These are phyloP conservation scores for Cerastoderma edule DNA, from an alignment of 2,888 invertebrate species.

Conservation along the genomic window DNA sequence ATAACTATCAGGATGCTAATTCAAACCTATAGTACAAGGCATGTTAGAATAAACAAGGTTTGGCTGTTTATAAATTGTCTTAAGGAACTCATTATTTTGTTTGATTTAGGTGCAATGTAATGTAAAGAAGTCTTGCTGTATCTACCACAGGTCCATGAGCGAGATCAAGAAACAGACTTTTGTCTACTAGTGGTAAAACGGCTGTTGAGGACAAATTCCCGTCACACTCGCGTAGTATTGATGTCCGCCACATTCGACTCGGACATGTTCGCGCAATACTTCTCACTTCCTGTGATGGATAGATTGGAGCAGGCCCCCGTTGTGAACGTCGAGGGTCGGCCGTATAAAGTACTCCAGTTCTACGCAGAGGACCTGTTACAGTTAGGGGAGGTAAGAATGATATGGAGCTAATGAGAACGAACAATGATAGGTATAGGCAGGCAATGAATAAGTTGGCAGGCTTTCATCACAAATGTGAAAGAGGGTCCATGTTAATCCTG, in stretches of 20 bases:
- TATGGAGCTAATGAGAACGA: background rate
- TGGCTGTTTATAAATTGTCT: too few species aligned
- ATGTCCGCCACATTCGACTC: conserved; percentile 98
- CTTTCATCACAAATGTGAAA: too few species aligned
- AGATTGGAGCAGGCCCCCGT: conserved; percentile 80
- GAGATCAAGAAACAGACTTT: conserved; percentile 96
- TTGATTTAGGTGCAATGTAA: too few species aligned
- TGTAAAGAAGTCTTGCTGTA: too few species aligned
- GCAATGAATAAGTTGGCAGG: too few species aligned
- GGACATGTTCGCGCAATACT: conserved; percentile 89
- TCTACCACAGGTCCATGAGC: conserved; percentile 91
- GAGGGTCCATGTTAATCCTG: too few species aligned
- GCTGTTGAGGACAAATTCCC: conserved; percentile 89
- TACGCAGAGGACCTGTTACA: conserved; percentile 80
- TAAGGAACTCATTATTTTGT: too few species aligned
- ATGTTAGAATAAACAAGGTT: too few species aligned
- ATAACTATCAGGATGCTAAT: too few species aligned
- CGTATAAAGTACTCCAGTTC: conserved; percentile 79
- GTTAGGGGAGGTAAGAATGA: conserved; percentile 74
- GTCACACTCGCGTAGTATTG: conserved; percentile 88
- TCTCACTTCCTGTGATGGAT: conserved; percentile 83
- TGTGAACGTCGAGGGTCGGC: conserved; percentile 77
- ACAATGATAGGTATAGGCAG: too few species aligned
- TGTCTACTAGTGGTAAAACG: conserved; percentile 92
- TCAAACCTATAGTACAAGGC: too few species aligned